Conservation (phyloP, 92 coral and sea anemone species). For the Zoanthus gigantus region DNA sequence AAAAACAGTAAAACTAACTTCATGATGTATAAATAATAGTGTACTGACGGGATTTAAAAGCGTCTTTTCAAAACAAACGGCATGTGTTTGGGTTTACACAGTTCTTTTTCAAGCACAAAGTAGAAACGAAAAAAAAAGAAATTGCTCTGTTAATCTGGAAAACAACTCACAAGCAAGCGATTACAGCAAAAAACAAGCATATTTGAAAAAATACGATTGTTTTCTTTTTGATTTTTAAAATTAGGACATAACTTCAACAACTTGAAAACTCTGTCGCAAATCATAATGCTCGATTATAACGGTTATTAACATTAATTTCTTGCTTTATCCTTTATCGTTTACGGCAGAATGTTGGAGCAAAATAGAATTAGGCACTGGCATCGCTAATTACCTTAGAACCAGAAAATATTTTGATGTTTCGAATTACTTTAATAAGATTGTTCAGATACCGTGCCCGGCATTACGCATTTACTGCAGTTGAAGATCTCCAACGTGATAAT, state of each 20-base stretch:
- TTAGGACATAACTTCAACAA: neutral
- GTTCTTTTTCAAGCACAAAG: neutral
- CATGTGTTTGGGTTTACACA: neutral
- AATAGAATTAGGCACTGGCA: neutral
- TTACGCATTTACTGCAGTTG: constrained; percentile 4
- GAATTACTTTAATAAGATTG: neutral
- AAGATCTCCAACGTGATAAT: neutral
- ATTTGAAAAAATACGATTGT: constrained; percentile 3
- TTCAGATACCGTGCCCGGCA: neutral
- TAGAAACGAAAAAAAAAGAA: neutral
- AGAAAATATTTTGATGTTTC: neutral
- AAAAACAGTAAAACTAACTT: neutral
- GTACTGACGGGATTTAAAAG: neutral
- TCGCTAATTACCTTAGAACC: neutral
- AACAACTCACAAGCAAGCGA: neutral
- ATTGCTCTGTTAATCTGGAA: neutral
- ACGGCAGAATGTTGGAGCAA: neutral
- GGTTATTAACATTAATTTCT: too few species aligned
- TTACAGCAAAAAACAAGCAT: neutral
- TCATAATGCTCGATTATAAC: too few species aligned
- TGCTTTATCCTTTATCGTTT: neutral
- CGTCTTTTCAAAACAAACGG: neutral
- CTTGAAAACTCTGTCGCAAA: neutral
- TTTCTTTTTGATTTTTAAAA: constrained; percentile 12
- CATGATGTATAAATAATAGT: neutral